Percentiles rank a stretch among this genome's conserved stretches.
Evolutionary conservation across 2,113 vertebrate species (phyloP).

Genomic region (human (Homo sapiens)): DNA sequence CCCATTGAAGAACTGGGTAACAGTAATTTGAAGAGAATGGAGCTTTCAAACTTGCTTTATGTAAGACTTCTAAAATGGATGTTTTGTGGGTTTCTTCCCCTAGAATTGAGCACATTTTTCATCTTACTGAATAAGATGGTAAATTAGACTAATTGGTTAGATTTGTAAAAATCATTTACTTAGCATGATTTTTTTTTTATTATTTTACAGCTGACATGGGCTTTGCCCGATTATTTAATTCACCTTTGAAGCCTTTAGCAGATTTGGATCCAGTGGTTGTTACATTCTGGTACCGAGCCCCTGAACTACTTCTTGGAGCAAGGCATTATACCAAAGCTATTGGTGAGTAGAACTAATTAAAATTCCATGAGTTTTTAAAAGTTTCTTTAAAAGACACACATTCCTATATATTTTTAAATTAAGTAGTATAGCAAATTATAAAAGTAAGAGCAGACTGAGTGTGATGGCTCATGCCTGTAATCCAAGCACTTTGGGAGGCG

Average conservation of each 20-base stretch:
- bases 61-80: slow-evolving; percentile 13
- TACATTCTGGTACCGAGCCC: slow-evolving; percentile 99
- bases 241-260: slow-evolving; percentile 99
- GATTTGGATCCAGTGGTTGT: slow-evolving; percentile 99
- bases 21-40: not conserved
- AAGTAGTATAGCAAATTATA: slow-evolving; percentile 34
- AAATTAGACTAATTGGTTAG: slow-evolving; percentile 1
- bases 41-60: not conserved
- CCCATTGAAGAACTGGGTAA: not conserved
- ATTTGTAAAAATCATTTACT: slow-evolving; percentile 47
- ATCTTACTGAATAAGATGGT: not conserved
- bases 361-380: slow-evolving; percentile 1
- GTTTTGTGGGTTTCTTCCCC: not conserved
- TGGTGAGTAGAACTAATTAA: slow-evolving; percentile 88
- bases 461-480: too few relatives aligned
- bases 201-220: slow-evolving; percentile 97
- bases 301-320: slow-evolving; percentile 97
- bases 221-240: slow-evolving; percentile 99
- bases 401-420: slow-evolving; percentile 31
- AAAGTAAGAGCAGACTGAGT: not conserved
- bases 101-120: not conserved
- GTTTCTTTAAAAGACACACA: not conserved
- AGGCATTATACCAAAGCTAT: slow-evolving; percentile 99
- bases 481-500: too few relatives aligned
- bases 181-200: slow-evolving; percentile 51